Evolutionary conservation across 2,113 vertebrate species (phyloP).

Genomic region (Carollia perspicillata): DNA sequence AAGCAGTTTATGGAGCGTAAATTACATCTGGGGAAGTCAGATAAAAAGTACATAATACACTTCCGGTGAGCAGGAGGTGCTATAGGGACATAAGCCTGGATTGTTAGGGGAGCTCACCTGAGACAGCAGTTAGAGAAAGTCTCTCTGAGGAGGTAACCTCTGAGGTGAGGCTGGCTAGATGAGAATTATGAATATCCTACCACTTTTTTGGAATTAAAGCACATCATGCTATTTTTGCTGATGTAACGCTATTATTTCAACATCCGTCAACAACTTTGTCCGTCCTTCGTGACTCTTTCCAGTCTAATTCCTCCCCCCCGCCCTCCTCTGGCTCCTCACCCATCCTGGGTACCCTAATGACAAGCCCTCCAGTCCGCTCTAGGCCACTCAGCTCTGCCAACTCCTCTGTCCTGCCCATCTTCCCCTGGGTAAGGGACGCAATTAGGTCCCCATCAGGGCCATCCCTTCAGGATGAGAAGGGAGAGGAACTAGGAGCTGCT

Average conservation of each 20-base stretch:
- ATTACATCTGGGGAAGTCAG: not conserved
- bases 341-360: not conserved
- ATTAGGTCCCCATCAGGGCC: not conserved
- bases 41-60: not conserved
- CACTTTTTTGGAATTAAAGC: not conserved
- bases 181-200: not conserved
- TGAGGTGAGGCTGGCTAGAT: not conserved
- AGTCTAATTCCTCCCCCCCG: not conserved
- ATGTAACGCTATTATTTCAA: not conserved
- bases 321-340: not conserved
- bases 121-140: not conserved
- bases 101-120: too few species aligned
- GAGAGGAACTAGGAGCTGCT: not conserved
- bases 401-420: not conserved
- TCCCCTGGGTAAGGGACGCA: not conserved
- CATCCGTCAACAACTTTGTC: not conserved
- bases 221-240: not conserved
- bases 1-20: not conserved
- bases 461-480: not conserved
- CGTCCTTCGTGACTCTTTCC: not conserved
- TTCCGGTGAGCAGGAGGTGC: not conserved
- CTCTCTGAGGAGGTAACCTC: not conserved
- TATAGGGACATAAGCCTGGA: not conserved
- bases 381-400: not conserved
- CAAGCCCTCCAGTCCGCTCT: not conserved